Conservation (phyloP, 1,140 invertebrate species). For the Myzus persicae region DNA sequence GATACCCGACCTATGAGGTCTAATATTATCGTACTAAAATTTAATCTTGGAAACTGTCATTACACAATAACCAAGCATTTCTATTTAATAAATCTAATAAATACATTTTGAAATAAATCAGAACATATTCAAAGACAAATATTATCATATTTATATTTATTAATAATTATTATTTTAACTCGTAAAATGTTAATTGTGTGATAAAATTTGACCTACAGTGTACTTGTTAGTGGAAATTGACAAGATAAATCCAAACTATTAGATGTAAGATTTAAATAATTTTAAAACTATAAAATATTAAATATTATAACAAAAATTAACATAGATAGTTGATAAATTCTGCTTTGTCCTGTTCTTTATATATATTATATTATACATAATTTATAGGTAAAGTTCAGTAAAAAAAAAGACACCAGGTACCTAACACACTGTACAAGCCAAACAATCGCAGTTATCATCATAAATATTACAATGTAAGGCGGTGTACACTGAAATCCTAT, state of each 20-base stretch:
- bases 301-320: background rate
- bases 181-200: constrained; percentile 15
- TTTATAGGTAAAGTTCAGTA: background rate
- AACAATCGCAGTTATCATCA: background rate
- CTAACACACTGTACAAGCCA: background rate
- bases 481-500: background rate
- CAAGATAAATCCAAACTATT: background rate
- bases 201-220: constrained; percentile 9
- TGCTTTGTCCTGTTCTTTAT: background rate
- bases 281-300: background rate
- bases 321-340: background rate
- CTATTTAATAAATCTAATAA: constrained; percentile 16
- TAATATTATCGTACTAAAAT: constrained; percentile 20
- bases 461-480: background rate
- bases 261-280: background rate
- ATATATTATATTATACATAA: background rate
- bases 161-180: constrained; percentile 36
- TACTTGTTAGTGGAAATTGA: background rate
- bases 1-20: constrained; percentile 18
- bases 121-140: constrained; percentile 25
- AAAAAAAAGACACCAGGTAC: background rate
- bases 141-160: constrained; percentile 17
- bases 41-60: constrained; percentile 17
- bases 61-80: constrained; percentile 20
- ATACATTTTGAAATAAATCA: constrained; percentile 30